Conservation (phyloP, 2,888 invertebrate species). For the Monopis laevigella region DNA sequence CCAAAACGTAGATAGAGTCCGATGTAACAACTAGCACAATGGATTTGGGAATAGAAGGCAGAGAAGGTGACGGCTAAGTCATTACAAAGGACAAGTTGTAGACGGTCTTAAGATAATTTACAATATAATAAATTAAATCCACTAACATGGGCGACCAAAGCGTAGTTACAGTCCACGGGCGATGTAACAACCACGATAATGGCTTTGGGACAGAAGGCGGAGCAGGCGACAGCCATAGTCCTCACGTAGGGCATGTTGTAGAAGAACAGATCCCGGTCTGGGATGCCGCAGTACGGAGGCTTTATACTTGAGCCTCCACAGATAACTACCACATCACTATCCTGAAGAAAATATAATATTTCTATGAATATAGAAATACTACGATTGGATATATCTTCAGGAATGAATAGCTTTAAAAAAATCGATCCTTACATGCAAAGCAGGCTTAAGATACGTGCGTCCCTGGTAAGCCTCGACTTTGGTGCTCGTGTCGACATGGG, state of each 20-base stretch:
- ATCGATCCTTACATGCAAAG: conserved; percentile 6
- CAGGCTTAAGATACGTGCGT: conserved; percentile 27
- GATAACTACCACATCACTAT: conserved; percentile 49
- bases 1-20: no score
- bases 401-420: no score
- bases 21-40: no score
- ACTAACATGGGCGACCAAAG: conserved; percentile 45
- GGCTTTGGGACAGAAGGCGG: conserved; percentile 47
- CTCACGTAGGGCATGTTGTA: conserved; percentile 46
- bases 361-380: not conserved
- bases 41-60: no score
- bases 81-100: no score
- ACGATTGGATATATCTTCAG: no score
- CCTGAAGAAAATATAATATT: conserved; percentile 22
- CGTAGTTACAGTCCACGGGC: conserved; percentile 52
- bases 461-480: conserved; percentile 48
- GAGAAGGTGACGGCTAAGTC: no score
- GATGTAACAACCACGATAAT: conserved; percentile 49
- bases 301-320: conserved; percentile 43
- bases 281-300: conserved; percentile 41
- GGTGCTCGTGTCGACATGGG: conserved; percentile 51
- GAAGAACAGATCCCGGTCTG: conserved; percentile 46
- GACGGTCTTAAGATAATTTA: not conserved
- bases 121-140: not conserved
- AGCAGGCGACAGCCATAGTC: conserved; percentile 34